Percentiles rank a stretch among this genome's conserved stretches.
Conservation (phyloP, 2,113 vertebrate species). For the Anas platyrhynchos region DNA sequence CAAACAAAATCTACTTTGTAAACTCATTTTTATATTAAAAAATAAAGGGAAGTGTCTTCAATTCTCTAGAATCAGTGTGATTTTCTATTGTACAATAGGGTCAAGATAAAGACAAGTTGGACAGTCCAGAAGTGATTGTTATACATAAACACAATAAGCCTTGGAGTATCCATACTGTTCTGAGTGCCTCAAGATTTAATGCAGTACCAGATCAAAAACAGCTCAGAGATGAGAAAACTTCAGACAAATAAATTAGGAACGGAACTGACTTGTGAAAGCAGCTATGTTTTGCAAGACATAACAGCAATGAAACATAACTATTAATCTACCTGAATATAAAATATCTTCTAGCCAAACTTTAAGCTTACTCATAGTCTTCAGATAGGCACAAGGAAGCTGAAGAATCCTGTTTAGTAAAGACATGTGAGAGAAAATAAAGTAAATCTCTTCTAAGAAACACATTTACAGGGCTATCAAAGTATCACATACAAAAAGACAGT, state of each 20-base stretch:
- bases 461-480: not conserved
- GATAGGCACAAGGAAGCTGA: not conserved
- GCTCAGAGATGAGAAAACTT: not conserved
- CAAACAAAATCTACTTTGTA: not conserved
- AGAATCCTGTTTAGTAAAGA: not conserved
- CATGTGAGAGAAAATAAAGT: not conserved
- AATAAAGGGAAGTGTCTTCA: not conserved
- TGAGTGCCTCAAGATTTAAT: not conserved
- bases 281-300: not conserved
- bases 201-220: not conserved
- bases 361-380: not conserved
- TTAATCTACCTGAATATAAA: not conserved
- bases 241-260: not conserved
- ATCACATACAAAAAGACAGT: not conserved
- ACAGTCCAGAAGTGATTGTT: not conserved
- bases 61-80: not conserved
- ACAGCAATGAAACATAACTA: not conserved
- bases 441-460: not conserved
- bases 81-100: not conserved
- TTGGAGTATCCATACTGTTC: not conserved
- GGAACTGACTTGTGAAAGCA: not conserved
- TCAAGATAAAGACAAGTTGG: not conserved
- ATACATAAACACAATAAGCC: not conserved
- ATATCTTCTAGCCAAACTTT: not conserved
- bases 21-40: constrained; percentile 6